Base-by-base conservation (phyloP, 2,113 vertebrate genomes). In the Silurus glanis region DNA sequence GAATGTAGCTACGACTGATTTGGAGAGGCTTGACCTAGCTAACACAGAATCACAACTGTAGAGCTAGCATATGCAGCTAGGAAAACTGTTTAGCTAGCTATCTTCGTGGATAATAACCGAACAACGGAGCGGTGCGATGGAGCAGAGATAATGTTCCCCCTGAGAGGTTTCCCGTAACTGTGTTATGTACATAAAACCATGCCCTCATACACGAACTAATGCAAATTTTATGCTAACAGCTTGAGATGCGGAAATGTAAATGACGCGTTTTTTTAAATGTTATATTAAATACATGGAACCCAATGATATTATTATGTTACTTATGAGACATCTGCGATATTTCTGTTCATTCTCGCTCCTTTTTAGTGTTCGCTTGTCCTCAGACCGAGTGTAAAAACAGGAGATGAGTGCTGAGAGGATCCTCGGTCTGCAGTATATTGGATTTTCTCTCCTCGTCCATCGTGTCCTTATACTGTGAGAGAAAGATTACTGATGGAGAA, bases 401-500 rank as follows among this genome's bases (percentile, higher is more conserved):
- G 72, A 78, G 61, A 84, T 51, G 69, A 75, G 58, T 66, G 9
- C 6, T 13, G 9, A 8, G 47, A 51, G 62, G 49, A 51, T 64
- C 16, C n/a, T 25, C 69, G 67, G 23, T 53, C 37, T 72, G 16
- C 49, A 84, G 58, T 59, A 78, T 84, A 82, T 82, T 87, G 69
- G 85, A 89, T 83, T 87, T 75, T 86, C 84, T 49, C 80, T 69
- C 16, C 83, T 62, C 25, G 17, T 85, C 49, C 89, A 91, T 90
- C 92, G 93, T 91, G 91, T 92, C 93, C 91, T 90, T 93, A 37
- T 37, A 94, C 92, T 91, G 92, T 91, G 92, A 92, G 92, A 93
- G 93, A 94, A 92, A 93, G 92, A 95, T 94, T 93, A 92, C 94
- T 94, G 94, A 95, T 95, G 90, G 88, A 69, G 72, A 90, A 91